Conservation (phyloP, 2,113 vertebrate species). For the Antechinus flavipes region DNA sequence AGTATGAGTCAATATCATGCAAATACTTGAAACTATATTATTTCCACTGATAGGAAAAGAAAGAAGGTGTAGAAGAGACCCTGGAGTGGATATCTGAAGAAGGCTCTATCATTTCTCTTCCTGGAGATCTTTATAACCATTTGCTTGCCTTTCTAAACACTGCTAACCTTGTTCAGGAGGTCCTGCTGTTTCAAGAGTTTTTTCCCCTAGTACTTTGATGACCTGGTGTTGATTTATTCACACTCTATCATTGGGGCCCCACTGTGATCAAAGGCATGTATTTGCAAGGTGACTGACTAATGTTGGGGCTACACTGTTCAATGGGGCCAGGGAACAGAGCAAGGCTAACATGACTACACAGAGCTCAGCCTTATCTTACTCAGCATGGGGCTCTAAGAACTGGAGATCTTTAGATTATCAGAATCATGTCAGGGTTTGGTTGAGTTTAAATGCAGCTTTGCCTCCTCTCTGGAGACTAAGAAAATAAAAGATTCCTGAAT, state of each 20-base stretch:
- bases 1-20: slow-evolving; percentile 8
- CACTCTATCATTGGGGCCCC: slow-evolving; percentile 24
- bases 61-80: slow-evolving; percentile 50
- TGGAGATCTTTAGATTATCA: neutral
- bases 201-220: slow-evolving; percentile 23
- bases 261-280: neutral
- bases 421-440: neutral
- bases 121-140: slow-evolving; percentile 53
- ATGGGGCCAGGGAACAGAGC: neutral
- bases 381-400: neutral
- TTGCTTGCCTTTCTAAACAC: slow-evolving; percentile 59
- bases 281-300: slow-evolving; percentile 12
- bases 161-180: slow-evolving; percentile 19
- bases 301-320: neutral
- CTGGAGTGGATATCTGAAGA: slow-evolving; percentile 51
- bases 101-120: slow-evolving; percentile 50
- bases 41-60: slow-evolving; percentile 61
- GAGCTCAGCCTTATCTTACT: neutral
- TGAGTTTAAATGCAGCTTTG: neutral
- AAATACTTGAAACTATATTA: slow-evolving; percentile 36
- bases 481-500: neutral
- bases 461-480: neutral
- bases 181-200: slow-evolving; percentile 32
- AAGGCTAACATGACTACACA: neutral
- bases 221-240: slow-evolving; percentile 30